Percentiles rank a stretch among this genome's conserved stretches.
Evolutionary conservation across 2,113 vertebrate species (phyloP).

Genomic region (Mohoua ochrocephala): DNA sequence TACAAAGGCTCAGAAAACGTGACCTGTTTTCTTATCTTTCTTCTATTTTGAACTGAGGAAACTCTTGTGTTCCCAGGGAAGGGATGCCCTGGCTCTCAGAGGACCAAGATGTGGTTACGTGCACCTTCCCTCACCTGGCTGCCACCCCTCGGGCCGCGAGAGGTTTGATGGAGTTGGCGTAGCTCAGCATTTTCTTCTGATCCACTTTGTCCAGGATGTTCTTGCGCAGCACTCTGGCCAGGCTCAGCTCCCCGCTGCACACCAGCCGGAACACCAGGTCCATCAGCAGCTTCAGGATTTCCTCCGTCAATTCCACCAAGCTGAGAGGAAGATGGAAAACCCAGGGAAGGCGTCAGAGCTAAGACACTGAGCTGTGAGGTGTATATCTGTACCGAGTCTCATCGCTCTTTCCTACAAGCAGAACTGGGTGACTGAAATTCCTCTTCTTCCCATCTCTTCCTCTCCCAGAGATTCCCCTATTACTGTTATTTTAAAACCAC

Average conservation of each 20-base stretch:
- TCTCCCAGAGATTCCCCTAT: not conserved
- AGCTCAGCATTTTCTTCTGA: conserved; percentile 90
- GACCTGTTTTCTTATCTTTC: not conserved
- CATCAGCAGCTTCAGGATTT: conserved; percentile 96
- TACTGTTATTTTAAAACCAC: not conserved
- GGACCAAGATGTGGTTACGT: accelerated
- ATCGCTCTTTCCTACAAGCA: not conserved
- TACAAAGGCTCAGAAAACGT: not conserved
- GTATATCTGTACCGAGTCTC: not conserved
- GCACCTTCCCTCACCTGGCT: conserved; percentile 79
- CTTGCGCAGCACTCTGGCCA: conserved; percentile 91
- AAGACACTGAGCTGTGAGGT: not conserved
- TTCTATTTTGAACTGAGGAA: not conserved
- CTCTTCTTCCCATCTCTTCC: not conserved
- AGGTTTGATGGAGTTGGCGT: conserved; percentile 87
- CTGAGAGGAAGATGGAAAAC: conserved; percentile 54
- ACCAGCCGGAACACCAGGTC: conserved; percentile 93
- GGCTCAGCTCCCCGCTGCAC: conserved; percentile 93
- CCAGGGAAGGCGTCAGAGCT: not conserved
- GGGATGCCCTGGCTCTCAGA: not conserved
- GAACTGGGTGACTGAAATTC: not conserved
- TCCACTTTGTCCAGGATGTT: conserved; percentile 97
- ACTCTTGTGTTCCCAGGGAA: not conserved
- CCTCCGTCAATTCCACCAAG: conserved; percentile 92
- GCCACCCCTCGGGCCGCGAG: conserved; percentile 91